Evolutionary conservation across 92 coral and sea anemone genomes (phyloP).

Genomic region (Phenganax stokvisi): DNA sequence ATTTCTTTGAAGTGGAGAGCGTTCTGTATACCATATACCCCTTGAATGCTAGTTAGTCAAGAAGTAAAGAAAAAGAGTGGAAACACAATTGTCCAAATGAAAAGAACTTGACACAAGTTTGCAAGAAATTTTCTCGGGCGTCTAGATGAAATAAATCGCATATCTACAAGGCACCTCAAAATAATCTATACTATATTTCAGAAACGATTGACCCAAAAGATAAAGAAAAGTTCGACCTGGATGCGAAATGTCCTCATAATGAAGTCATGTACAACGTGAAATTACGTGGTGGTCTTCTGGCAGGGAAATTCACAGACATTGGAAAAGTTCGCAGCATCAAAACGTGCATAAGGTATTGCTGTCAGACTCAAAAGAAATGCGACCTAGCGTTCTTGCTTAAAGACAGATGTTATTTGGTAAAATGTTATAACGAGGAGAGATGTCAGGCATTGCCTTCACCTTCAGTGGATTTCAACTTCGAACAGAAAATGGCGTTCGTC

Average conservation of each 20-base stretch:
- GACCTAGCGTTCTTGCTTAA: conserved; percentile 91
- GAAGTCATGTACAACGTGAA: conserved; percentile 98
- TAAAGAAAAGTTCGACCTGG: conserved; percentile 66
- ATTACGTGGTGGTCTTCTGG: conserved; percentile 81
- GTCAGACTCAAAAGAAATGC: conserved; percentile 77
- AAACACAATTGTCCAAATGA: too few relatives aligned
- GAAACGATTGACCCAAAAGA: conserved; percentile 65
- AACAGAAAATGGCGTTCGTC: conserved; percentile 98
- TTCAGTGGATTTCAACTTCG: conserved; percentile 63
- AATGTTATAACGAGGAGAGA: conserved; percentile 91
- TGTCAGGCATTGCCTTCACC: conserved; percentile 96
- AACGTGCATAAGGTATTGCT: conserved; percentile 75
- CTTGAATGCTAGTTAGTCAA: too few relatives aligned
- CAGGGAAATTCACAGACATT: conserved; percentile 94
- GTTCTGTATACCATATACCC: too few relatives aligned
- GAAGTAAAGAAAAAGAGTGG: too few relatives aligned
- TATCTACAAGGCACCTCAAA: background rate
- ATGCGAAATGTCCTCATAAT: conserved; percentile 96
- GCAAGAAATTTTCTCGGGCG: too few relatives aligned
- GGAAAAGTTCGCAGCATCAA: conserved; percentile 66
- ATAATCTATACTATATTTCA: conserved; percentile 16
- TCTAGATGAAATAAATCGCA: background rate
- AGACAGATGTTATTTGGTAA: conserved; percentile 89
- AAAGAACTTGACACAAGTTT: too few relatives aligned
- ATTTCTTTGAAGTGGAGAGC: too few relatives aligned